Base-by-base conservation (phyloP, 2,888 invertebrate species). In the Xestia xanthographa region DNA sequence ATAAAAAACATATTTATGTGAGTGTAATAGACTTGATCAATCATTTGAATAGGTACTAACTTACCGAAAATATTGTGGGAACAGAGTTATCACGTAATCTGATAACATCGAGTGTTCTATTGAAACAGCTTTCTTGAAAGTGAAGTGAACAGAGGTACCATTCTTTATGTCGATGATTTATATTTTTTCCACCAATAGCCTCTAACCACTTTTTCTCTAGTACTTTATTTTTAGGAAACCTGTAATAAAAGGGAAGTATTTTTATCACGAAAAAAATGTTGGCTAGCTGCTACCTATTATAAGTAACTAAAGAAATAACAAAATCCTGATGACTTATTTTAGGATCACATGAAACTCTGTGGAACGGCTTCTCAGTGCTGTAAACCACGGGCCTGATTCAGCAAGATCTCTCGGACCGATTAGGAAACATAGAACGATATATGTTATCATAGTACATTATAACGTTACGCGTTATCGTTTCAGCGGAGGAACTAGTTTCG, bases 101-200 rank as follows among this genome's bases (percentile, higher is more conserved):
- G 2, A 68, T 41, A 2, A 68, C 68, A 41, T 68, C 68, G 12
- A 68, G 68, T 26, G 56, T 68, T 68, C 26, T 68, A 22, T 68
- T 68, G 8, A 68, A 68, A 22, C 56, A 41, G 1, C 12, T 26
- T 12, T 26, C 56, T 20, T 68, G 53, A 38, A 68, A 68, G 20
- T 68, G 67, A n/a, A 26, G 53, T 26, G 67, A 68, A 68, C 67
- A 68, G 38, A 68, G 5, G 43, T 43, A 9, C 65, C 43, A 26
- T 17, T 56, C 56, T 29, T 56, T 56, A 14, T 29, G 56, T 56
- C 56, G 20, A 2, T 11, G 20, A 43, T 66, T 66, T 11, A 66
- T 66, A 66, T 26, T 66, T 43, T 43, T 5, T 43, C 20, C 11
- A 43, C 65, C 65, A 26, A 66, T 43, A 20, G 43, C 43, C 20